phyloP scores from a whole-genome alignment of 23 tunicate species.

The Phallusia fumigata region DNA sequence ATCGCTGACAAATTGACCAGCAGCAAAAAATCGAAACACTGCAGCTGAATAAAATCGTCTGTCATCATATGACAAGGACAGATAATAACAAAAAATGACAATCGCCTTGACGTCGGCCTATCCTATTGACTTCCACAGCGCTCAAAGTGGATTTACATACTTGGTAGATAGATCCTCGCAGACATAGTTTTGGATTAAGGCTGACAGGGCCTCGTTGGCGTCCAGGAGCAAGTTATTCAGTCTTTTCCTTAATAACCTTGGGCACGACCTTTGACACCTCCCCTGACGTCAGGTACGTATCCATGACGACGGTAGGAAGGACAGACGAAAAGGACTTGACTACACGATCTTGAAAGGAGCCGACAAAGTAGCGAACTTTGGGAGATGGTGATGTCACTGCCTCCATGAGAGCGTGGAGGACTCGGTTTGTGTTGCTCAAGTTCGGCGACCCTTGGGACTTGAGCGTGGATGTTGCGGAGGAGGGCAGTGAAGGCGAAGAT shows the following conservation, averaged over 20 bases:
- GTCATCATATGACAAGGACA: too few relatives aligned
- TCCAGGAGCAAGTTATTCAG: conserved; percentile 28
- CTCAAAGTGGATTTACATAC: too few relatives aligned
- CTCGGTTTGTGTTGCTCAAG: conserved; percentile 72
- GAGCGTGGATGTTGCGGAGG: conserved; percentile 40
- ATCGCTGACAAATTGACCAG: too few relatives aligned
- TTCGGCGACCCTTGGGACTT: conserved; percentile 44
- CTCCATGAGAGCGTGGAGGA: conserved; percentile 85
- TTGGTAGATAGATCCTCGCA: too few relatives aligned
- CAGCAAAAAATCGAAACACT: too few relatives aligned
- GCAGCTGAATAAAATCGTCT: too few relatives aligned
- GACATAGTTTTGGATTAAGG: too few relatives aligned
- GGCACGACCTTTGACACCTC: conserved; percentile 81
- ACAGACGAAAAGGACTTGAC: conserved; percentile 47
- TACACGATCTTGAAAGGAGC: conserved; percentile 75
- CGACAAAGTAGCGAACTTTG: conserved; percentile 87
- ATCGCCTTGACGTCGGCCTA: too few relatives aligned
- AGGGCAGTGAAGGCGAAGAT: neutral
- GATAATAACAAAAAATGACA: too few relatives aligned
- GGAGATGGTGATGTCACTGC: conserved; percentile 78
- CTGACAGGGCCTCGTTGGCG: too few relatives aligned
- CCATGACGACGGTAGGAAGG: conserved; percentile 88
- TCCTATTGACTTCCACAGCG: too few relatives aligned
- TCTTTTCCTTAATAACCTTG: conserved; percentile 70
- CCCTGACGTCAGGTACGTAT: conserved; percentile 84